Percentiles rank a stretch among this genome's conserved stretches.
phyloP scores from a whole-genome alignment of 2,113 vertebrate species.

The Scartelaos histophorus region DNA sequence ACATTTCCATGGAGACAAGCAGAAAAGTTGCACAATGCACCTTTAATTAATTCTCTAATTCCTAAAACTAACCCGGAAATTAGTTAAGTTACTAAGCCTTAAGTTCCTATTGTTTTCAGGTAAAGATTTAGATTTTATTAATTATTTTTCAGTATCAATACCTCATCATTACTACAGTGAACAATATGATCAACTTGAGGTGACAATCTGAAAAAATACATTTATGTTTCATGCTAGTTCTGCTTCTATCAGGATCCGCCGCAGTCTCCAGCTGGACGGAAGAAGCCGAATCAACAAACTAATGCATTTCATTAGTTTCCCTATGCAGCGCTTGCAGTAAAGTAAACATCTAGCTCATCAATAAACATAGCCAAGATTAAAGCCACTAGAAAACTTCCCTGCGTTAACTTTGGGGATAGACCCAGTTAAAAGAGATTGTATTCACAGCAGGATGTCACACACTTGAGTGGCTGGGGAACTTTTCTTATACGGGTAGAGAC shows the following conservation, averaged over 20 bases:
- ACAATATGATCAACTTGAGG: too few relatives aligned
- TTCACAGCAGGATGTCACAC: slow-evolving; percentile 6
- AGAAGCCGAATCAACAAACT: neutral
- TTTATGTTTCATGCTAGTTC: neutral
- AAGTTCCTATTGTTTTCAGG: too few relatives aligned
- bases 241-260: neutral
- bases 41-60: too few relatives aligned
- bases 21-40: too few relatives aligned
- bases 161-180: neutral
- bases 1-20: too few relatives aligned
- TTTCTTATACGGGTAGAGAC: slow-evolving; percentile 16
- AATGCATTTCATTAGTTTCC: neutral
- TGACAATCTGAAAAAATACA: neutral
- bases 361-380: slow-evolving; percentile 1
- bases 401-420: neutral
- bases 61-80: too few relatives aligned
- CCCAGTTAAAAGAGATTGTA: neutral
- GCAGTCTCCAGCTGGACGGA: neutral
- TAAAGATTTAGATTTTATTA: too few relatives aligned
- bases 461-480: slow-evolving; percentile 17
- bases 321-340: neutral
- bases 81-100: too few relatives aligned
- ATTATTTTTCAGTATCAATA: neutral
- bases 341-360: neutral
- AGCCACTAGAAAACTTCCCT: neutral